Evolutionary conservation across 2,113 vertebrate species (phyloP).

Genomic region (Cyphomyrus discorhynchus): DNA sequence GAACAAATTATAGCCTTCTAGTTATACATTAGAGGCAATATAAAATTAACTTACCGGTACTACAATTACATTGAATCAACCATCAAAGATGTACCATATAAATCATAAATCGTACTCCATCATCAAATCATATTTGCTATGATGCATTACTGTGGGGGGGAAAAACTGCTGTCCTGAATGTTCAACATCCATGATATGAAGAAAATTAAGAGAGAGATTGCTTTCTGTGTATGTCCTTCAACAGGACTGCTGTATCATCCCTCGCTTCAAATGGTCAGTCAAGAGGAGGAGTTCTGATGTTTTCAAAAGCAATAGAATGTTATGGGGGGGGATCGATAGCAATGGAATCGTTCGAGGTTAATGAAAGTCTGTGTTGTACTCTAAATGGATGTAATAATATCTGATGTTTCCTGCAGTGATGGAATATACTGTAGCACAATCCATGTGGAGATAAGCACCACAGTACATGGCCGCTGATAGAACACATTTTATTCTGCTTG

Average conservation of each 20-base stretch:
- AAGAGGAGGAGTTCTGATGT: not conserved
- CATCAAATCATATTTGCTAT: not conserved
- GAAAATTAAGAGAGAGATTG: not conserved
- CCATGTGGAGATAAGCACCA: slow-evolving; percentile 14
- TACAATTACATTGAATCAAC: not conserved
- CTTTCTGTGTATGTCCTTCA: not conserved
- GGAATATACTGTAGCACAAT: slow-evolving; percentile 15
- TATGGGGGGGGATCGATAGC: slow-evolving; percentile 16
- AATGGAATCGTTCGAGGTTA: slow-evolving; percentile 14
- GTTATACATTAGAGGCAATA: not conserved
- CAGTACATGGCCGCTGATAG: not conserved
- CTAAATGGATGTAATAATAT: slow-evolving; percentile 30
- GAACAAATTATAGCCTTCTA: not conserved
- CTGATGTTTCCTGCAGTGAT: slow-evolving; percentile 13
- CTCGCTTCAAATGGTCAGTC: not conserved
- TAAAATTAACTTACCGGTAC: not conserved
- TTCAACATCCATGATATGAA: not conserved
- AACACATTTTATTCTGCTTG: slow-evolving; percentile 10
- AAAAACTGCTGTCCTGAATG: not conserved
- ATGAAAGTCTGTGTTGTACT: slow-evolving; percentile 23
- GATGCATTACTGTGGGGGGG: not conserved
- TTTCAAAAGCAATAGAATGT: not conserved
- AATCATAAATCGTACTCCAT: not conserved
- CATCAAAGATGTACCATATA: not conserved
- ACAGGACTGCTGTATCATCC: not conserved